Percentiles rank a stretch among this genome's conserved stretches.
Evolutionary conservation across 2,113 vertebrate species (phyloP).

Genomic region (Rutilus rutilus): DNA sequence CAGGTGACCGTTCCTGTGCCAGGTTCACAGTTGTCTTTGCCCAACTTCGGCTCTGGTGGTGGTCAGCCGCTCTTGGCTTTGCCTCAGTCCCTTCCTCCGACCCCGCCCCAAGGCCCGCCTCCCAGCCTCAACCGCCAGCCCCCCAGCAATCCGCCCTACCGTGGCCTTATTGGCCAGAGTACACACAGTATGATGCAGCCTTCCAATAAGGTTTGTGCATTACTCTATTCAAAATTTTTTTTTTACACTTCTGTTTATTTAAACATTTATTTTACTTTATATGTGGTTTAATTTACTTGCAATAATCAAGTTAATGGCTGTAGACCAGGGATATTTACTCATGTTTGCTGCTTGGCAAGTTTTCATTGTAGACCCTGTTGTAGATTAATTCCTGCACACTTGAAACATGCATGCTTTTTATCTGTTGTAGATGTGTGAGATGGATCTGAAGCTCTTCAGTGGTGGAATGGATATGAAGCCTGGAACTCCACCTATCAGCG

Average conservation of each 20-base stretch:
- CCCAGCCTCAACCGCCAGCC: conserved; percentile 87
- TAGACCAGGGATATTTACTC: not conserved
- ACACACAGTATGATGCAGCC: conserved; percentile 91
- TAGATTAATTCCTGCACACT: not conserved
- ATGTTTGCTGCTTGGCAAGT: not conserved
- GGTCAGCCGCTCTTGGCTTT: conserved; percentile 93
- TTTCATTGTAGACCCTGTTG: not conserved
- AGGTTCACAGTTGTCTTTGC: conserved; percentile 90
- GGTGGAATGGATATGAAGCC: conserved; percentile 95
- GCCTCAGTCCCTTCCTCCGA: conserved; percentile 87
- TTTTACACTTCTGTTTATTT: not conserved
- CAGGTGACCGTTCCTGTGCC: conserved; percentile 93
- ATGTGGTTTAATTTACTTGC: conserved; percentile 31
- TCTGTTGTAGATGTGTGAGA: conserved; percentile 89
- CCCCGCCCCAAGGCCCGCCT: conserved; percentile 86
- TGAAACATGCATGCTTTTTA: conserved; percentile 3
- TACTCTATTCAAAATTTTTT: not conserved
- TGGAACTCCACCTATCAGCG: conserved; percentile 90
- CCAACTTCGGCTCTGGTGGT: conserved; percentile 90
- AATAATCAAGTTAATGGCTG: not conserved
- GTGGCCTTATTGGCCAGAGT: conserved; percentile 88
- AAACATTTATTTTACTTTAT: conserved; percentile 62
- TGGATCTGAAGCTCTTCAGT: conserved; percentile 95
- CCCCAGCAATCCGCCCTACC: conserved; percentile 87
- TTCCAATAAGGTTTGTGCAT: conserved; percentile 85